These are phyloP conservation scores for Cerastis leucographa DNA, from an alignment of 2,888 invertebrate genomes.

Conservation along the genomic window DNA sequence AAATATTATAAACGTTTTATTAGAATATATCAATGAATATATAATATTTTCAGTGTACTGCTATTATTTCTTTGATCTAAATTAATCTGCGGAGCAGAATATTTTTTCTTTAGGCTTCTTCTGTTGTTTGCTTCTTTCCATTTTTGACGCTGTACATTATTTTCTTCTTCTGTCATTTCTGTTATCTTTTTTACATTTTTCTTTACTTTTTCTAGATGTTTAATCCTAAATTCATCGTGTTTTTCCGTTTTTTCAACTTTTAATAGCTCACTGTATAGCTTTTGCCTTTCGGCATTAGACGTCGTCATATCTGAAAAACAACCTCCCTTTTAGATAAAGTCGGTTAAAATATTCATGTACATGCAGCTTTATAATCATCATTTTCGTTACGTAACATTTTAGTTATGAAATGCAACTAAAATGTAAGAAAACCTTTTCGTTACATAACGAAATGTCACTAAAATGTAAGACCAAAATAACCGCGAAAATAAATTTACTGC, in stretches of 20 bases:
- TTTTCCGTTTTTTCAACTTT: conserved; percentile 12
- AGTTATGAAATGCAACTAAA: too few species aligned
- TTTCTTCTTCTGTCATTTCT: conserved; percentile 13
- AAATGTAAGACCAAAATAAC: too few species aligned
- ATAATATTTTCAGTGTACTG: not conserved
- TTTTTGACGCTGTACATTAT: conserved; percentile 8
- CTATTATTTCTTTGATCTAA: not conserved
- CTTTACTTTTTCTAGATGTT: conserved; percentile 10
- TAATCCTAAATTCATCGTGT: conserved; percentile 1
- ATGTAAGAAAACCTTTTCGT: too few species aligned
- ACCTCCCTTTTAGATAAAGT: too few species aligned
- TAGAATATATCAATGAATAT: too few species aligned
- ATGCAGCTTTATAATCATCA: too few species aligned
- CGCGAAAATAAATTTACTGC: too few species aligned
- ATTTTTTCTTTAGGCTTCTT: not conserved
- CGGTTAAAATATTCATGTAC: too few species aligned
- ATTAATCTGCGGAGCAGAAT: not conserved
- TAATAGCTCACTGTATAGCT: conserved; percentile 8
- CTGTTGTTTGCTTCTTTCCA: conserved; percentile 10
- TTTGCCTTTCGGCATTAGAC: conserved; percentile 6
- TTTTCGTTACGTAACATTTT: too few species aligned
- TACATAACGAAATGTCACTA: too few species aligned
- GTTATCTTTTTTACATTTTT: conserved; percentile 9
- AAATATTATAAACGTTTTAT: too few species aligned
- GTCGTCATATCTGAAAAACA: conserved; percentile 4